Evolutionary conservation across 1,140 invertebrate species (phyloP), one percentile per base, ranked within the genome.

Genomic region (Temnothorax nylanderi): DNA sequence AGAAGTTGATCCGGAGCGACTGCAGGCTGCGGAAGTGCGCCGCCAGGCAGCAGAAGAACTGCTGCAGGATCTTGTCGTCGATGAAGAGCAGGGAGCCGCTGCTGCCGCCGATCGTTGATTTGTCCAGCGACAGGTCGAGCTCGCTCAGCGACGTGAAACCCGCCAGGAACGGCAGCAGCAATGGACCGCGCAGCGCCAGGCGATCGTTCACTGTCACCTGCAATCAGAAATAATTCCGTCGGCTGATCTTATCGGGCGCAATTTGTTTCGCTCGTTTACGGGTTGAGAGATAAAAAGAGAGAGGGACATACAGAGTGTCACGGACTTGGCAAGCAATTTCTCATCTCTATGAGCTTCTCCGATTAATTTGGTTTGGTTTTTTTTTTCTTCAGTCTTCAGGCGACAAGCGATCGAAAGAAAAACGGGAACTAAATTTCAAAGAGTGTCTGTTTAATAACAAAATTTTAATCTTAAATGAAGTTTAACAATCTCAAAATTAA

Each of bases 131-230:
- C 10, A 96, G 90, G 62, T 96, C 95, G 0, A 96, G 91, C 87
- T 96, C 96, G 85, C 95, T 95, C 11, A 96, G 92, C 11, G 94
- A 94, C 4, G 95, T 95, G 87, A 96, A 96, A 13, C 95, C 95
- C 0, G 94, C 92, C 13, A 96, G 92, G 90, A 96, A 95, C 1
- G 95, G 95, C 8, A 96, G 87, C 4, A 96, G 81, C 54, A 96
- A 94, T 0, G 96, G 95, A 0, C 96, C 96, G 11, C 95, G 93
- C 7, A 96, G 90, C n/a, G 94, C 94, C 51, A 95, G 88, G 49
- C 95, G 92, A 84, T 96, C 95, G 88, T 96, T 95, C 56, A 96
- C 93, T 37, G 94, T 94, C 58, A 96, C 94, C 94, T 95, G 92
- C 5, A 92, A 92, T 86, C 74, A 86, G 44, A 88, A 82, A 87